phyloP scores from a whole-genome alignment of 2,113 vertebrate genomes.

The Malurus alboscapulatus region DNA sequence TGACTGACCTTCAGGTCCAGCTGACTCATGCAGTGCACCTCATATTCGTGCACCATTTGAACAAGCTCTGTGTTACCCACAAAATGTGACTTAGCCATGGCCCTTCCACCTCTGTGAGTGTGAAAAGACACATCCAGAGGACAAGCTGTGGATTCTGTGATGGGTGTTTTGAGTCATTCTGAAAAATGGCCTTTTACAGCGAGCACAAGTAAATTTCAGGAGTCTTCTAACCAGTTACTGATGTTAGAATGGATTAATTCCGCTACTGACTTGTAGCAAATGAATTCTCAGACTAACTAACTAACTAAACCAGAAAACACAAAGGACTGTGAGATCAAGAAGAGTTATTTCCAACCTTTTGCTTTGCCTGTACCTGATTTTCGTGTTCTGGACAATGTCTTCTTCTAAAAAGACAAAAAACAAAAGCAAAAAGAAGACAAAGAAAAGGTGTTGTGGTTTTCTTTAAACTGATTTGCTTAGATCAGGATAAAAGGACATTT shows the following conservation, averaged over 20 bases:
- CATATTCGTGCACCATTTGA: neutral
- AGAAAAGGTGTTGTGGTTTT: accelerated
- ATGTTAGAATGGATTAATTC: neutral
- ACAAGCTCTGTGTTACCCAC: neutral
- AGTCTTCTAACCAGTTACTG: neutral
- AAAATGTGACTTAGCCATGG: neutral
- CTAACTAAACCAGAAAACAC: neutral
- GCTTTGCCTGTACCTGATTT: neutral
- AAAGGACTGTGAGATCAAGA: neutral
- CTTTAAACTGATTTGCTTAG: neutral
- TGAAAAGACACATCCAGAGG: neutral
- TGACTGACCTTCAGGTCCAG: neutral
- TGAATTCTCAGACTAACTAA: neutral
- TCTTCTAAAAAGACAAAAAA: neutral
- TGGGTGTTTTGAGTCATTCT: neutral
- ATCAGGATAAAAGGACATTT: neutral
- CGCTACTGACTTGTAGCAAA: neutral
- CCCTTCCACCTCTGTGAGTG: neutral
- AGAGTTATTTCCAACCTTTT: neutral
- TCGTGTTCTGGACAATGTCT: neutral
- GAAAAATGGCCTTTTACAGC: neutral
- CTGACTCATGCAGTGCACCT: accelerated
- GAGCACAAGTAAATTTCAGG: neutral
- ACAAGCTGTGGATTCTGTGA: neutral
- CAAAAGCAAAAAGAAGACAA: neutral